Percentiles rank a stretch among this genome's conserved stretches.
phyloP scores from a whole-genome alignment of 2,888 invertebrate genomes.

The Nomada ferruginata region DNA sequence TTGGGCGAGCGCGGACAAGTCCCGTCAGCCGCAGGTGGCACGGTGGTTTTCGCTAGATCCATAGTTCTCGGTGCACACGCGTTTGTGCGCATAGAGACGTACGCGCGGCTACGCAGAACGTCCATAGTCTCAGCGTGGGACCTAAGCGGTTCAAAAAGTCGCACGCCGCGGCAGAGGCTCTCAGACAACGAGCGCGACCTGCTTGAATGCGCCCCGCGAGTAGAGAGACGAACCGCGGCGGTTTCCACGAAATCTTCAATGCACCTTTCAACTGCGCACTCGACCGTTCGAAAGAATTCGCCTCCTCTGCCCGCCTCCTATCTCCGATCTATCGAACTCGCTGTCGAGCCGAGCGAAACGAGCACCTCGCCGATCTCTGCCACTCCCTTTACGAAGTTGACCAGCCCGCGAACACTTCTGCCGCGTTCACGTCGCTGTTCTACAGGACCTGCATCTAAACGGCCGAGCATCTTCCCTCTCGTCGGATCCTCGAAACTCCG shows the following conservation, averaged over 20 bases:
- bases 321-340: constrained; percentile 41
- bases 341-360: constrained; percentile 26
- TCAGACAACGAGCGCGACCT: constrained; percentile 68
- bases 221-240: constrained; percentile 10
- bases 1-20: no score
- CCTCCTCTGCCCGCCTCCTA: constrained; percentile 22
- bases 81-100: constrained; percentile 47
- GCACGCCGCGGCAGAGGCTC: constrained; percentile 82
- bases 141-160: constrained; percentile 83
- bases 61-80: constrained; percentile 1
- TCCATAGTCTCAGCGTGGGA: constrained; percentile 81
- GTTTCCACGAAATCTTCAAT: constrained; percentile 57
- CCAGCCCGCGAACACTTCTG: not conserved
- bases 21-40: constrained; percentile 10
- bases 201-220: constrained; percentile 38
- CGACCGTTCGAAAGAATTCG: constrained; percentile 54
- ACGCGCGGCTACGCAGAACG: constrained; percentile 65
- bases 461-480: not conserved
- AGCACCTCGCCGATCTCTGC: constrained; percentile 28
- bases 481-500: not conserved
- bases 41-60: not conserved
- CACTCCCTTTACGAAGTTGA: not conserved
- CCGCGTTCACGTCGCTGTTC: no score
- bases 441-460: not conserved
- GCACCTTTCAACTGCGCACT: constrained; percentile 42